These are phyloP conservation scores for Ia io DNA, from an alignment of 2,113 vertebrate species.

Conservation along the genomic window DNA sequence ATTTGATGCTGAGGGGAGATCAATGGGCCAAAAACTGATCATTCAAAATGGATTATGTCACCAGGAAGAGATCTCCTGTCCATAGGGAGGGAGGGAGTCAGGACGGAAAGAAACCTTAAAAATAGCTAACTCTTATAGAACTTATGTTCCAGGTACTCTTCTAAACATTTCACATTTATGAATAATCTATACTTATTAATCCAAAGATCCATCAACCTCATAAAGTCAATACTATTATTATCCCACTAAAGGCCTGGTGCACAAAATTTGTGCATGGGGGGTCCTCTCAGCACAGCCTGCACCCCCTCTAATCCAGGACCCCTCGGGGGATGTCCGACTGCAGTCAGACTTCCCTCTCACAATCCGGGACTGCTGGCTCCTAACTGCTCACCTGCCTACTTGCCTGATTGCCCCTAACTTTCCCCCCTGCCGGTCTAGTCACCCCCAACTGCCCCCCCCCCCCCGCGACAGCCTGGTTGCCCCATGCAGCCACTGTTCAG, in stretches of 20 bases:
- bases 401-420: no score
- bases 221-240: background rate
- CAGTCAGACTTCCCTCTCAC: no score
- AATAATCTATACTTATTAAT: background rate
- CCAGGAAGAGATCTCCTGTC: background rate
- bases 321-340: no score
- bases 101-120: background rate
- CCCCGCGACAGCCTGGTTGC: no score
- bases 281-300: no score
- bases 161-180: background rate
- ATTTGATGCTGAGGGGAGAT: slow-evolving; percentile 47
- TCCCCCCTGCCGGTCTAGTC: no score
- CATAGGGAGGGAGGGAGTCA: background rate
- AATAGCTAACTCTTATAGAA: background rate
- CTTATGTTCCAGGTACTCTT: background rate
- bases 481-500: no score
- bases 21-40: background rate
- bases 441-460: no score
- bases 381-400: no score
- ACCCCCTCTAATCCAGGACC: no score
- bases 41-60: background rate
- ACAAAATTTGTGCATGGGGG: no score
- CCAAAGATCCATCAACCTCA: background rate
- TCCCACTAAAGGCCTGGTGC: background rate
- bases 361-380: no score